Percentiles rank a stretch among this genome's conserved stretches.
Evolutionary conservation across 2,888 invertebrate species (phyloP).

Genomic region (Drosophila helvetica): DNA sequence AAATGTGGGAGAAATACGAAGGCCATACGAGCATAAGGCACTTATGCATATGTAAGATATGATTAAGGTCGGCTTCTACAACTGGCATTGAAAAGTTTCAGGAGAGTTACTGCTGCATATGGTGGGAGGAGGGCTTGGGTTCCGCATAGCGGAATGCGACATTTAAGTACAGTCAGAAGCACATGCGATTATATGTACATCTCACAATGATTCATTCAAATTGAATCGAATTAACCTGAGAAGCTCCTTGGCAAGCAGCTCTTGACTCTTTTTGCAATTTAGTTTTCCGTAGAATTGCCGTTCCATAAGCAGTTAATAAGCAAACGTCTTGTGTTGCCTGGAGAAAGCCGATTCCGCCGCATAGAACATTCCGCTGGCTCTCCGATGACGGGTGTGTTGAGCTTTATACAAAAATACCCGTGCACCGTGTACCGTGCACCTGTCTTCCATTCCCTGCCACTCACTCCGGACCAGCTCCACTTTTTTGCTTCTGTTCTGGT

Average conservation of each 20-base stretch:
- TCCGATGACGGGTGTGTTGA: too few relatives aligned
- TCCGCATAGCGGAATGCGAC: too few relatives aligned
- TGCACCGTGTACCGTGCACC: background rate
- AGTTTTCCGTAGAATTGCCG: conserved; percentile 17
- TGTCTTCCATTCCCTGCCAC: conserved; percentile 22
- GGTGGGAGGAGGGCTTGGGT: background rate
- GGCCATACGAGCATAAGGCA: background rate
- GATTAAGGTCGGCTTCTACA: background rate
- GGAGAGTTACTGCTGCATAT: background rate
- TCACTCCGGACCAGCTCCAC: background rate
- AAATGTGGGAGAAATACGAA: background rate
- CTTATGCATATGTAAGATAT: background rate
- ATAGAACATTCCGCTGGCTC: conserved; percentile 23
- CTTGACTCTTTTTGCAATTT: conserved; percentile 6
- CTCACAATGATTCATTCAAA: too few relatives aligned
- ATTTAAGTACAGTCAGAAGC: too few relatives aligned
- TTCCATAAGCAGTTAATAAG: conserved; percentile 38
- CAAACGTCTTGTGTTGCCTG: conserved; percentile 19
- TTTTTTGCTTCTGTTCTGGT: conserved; percentile 9
- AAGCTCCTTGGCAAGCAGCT: background rate
- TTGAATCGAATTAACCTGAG: background rate
- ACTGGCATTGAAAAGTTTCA: background rate
- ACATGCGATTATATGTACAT: too few relatives aligned
- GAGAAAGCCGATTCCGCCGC: conserved; percentile 26
- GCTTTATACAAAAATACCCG: background rate